Conservation (phyloP, 2,888 invertebrate species). For the Conchocele bisecta region DNA sequence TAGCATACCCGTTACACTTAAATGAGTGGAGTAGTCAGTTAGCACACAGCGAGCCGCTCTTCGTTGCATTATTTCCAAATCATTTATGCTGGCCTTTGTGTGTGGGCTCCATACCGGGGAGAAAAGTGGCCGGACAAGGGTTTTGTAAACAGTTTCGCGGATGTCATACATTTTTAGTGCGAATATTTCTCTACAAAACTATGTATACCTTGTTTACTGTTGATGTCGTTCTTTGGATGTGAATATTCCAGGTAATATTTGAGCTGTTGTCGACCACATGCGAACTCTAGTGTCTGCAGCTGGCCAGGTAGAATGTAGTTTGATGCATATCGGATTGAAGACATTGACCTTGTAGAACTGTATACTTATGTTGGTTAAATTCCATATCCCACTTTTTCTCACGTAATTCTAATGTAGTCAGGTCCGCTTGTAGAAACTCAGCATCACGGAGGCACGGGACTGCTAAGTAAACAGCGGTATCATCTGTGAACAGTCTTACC, state of each 20-base stretch:
- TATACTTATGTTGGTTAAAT: slow-evolving; percentile 22
- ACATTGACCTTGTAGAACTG: not conserved
- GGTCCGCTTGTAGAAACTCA: slow-evolving; percentile 2
- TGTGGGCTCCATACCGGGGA: slow-evolving; percentile 5
- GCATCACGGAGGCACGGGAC: not conserved
- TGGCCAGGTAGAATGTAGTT: too few relatives aligned
- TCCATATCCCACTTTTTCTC: slow-evolving; percentile 13
- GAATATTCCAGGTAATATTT: not conserved
- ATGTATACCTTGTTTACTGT: not conserved
- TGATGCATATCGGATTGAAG: too few relatives aligned
- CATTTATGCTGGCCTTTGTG: too few relatives aligned
- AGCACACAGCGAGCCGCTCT: too few relatives aligned
- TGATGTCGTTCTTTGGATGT: not conserved
- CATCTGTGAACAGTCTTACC: slow-evolving; percentile 28
- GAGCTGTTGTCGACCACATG: not conserved
- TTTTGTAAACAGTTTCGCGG: not conserved
- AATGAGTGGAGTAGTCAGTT: too few relatives aligned
- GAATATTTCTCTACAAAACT: not conserved
- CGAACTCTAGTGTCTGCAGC: too few relatives aligned
- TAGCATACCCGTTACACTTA: too few relatives aligned
- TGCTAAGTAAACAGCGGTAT: slow-evolving; percentile 9
- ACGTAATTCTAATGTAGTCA: slow-evolving; percentile 5
- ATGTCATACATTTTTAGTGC: too few relatives aligned
- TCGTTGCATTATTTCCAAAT: too few relatives aligned
- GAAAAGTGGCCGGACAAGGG: not conserved